phyloP scores from a whole-genome alignment of 2,797 vertebrate species.

The Coccyzus lansbergi region DNA sequence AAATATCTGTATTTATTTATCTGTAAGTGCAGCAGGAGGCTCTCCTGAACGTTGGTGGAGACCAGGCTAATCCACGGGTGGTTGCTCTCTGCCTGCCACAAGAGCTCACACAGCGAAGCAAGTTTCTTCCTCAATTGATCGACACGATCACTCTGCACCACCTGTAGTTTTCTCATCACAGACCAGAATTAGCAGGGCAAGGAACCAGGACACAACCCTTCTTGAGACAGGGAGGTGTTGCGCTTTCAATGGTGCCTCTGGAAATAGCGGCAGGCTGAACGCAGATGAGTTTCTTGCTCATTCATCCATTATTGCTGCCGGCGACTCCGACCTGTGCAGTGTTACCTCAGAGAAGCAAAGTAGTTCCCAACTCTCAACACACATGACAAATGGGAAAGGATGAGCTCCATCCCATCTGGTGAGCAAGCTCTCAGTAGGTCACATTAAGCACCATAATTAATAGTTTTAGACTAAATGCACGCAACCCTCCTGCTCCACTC shows the following conservation, averaged over 20 bases:
- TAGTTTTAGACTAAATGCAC: slow-evolving; percentile 21
- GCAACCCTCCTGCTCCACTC: background rate
- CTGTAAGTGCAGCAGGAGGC: slow-evolving; percentile 20
- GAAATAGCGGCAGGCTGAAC: background rate
- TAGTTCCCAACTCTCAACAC: slow-evolving; percentile 32
- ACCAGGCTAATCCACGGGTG: background rate
- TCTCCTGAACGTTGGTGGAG: background rate
- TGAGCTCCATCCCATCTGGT: slow-evolving; percentile 43
- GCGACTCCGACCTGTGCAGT: background rate
- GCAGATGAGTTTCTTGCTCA: background rate
- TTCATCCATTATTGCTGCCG: background rate
- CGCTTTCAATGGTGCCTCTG: background rate
- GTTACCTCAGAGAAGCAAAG: slow-evolving; percentile 13
- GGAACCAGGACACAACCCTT: background rate
- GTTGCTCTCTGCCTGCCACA: slow-evolving; percentile 4
- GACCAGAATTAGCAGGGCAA: slow-evolving; percentile 2
- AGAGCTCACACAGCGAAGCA: background rate
- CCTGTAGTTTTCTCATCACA: background rate
- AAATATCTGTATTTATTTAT: slow-evolving; percentile 23
- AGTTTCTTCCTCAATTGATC: background rate
- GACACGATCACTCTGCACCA: background rate
- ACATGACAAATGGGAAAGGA: background rate
- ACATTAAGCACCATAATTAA: slow-evolving; percentile 64
- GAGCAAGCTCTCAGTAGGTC: slow-evolving; percentile 64
- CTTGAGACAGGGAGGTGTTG: background rate